Evolutionary conservation across 2,888 invertebrate species (phyloP).

Genomic region (Oligia strigilis): DNA sequence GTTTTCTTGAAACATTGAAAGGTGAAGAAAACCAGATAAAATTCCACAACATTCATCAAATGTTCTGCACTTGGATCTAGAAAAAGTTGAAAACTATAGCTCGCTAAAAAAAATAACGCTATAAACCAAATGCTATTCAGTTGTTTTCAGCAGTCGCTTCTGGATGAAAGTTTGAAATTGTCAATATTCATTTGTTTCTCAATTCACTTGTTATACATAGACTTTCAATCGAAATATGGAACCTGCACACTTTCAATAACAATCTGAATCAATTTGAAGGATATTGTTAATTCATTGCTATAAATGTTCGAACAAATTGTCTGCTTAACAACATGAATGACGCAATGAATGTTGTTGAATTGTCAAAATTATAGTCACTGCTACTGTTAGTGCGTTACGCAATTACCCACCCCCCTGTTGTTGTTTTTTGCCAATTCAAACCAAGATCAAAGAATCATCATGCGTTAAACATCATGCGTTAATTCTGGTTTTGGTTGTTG

Average conservation of each 20-base stretch:
- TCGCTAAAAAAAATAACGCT: no score
- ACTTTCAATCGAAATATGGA: neutral
- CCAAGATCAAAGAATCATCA: neutral
- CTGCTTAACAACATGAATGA: no score
- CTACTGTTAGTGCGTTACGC: no score
- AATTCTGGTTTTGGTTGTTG: no score
- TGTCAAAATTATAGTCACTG: no score
- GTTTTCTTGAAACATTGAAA: neutral
- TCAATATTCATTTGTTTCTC: neutral
- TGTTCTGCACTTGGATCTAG: neutral
- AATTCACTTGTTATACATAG: neutral
- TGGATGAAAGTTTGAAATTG: neutral
- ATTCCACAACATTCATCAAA: neutral
- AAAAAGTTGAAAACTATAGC: neutral
- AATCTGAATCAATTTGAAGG: no score
- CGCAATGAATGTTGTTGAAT: no score
- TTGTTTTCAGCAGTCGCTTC: neutral
- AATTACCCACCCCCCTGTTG: no score
- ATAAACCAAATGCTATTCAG: neutral
- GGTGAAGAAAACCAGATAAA: slow-evolving; percentile 20
- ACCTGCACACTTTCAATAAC: no score
- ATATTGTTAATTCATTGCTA: no score
- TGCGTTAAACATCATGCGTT: neutral
- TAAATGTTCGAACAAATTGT: no score
- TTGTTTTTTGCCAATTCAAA: neutral